These are phyloP conservation scores for Gavialis gangeticus DNA, from an alignment of 2,113 vertebrate species.

Conservation along the genomic window DNA sequence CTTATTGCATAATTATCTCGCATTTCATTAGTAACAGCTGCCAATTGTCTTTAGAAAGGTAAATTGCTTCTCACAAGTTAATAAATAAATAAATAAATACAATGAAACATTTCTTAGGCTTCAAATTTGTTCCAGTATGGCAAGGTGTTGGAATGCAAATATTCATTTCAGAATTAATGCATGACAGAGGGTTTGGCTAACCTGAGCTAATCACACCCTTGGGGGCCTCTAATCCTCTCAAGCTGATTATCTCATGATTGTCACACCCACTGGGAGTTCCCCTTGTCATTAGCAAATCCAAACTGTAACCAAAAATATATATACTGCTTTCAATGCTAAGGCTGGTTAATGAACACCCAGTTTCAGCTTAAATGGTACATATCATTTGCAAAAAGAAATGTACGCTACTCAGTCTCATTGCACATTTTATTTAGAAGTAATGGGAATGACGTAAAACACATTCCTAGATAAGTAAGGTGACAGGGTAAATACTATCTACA, in stretches of 20 bases:
- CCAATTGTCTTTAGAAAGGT: conserved; percentile 61
- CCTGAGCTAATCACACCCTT: conserved; percentile 60
- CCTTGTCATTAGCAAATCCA: conserved; percentile 57
- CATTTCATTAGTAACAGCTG: conserved; percentile 58
- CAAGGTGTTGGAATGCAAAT: conserved; percentile 51
- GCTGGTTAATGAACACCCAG: conserved; percentile 29
- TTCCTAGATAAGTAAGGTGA: background rate
- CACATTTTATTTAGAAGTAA: background rate
- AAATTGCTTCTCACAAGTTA: conserved; percentile 19
- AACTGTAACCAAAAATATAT: conserved; percentile 26
- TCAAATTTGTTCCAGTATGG: conserved; percentile 19
- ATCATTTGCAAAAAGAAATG: conserved; percentile 52
- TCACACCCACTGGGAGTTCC: conserved; percentile 58
- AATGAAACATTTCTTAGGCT: background rate
- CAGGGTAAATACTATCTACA: background rate
- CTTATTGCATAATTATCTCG: conserved; percentile 64
- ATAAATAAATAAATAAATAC: background rate
- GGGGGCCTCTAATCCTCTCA: conserved; percentile 58
- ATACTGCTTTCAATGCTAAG: conserved; percentile 55
- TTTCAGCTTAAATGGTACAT: conserved; percentile 50
- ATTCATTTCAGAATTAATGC: conserved; percentile 65
- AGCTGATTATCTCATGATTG: conserved; percentile 64
- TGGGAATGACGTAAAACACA: background rate
- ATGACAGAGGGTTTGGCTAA: conserved; percentile 60
- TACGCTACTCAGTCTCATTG: background rate